Evolutionary conservation across 2,797 vertebrate species (phyloP).

Genomic region (Protonibea diacanthus): DNA sequence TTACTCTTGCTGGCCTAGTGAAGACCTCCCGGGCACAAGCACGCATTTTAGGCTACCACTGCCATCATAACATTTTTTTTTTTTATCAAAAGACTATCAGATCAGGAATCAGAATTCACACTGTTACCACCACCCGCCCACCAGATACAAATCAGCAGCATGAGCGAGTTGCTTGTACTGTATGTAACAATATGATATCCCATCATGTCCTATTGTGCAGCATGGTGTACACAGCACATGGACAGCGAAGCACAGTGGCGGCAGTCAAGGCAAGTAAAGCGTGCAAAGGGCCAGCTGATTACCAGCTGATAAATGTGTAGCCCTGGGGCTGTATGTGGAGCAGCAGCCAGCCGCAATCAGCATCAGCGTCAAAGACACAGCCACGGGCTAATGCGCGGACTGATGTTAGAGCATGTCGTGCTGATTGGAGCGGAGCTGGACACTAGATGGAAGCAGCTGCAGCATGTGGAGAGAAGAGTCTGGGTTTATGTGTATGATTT

Average conservation of each 20-base stretch:
- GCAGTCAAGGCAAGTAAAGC: constrained; percentile 41
- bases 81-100: background rate
- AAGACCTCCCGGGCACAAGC: too few relatives aligned
- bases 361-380: constrained; percentile 65
- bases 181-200: constrained; percentile 23
- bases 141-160: constrained; percentile 28
- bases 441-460: constrained; percentile 62
- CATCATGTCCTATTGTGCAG: constrained; percentile 44
- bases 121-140: background rate
- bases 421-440: constrained; percentile 46
- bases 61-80: too few relatives aligned
- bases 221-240: background rate
- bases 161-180: constrained; percentile 2
- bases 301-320: constrained; percentile 82
- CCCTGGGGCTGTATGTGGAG: constrained; percentile 64
- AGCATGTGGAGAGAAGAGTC: constrained; percentile 29
- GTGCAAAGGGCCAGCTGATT: constrained; percentile 70
- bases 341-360: constrained; percentile 70
- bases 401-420: constrained; percentile 7
- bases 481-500: constrained; percentile 20
- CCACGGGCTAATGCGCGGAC: constrained; percentile 31
- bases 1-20: too few relatives aligned
- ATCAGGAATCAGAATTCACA: background rate
- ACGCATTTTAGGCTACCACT: too few relatives aligned
- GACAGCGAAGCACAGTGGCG: constrained; percentile 28